Base-by-base conservation (phyloP, 2,113 vertebrate genomes). In the Chionodraco myersi region DNA sequence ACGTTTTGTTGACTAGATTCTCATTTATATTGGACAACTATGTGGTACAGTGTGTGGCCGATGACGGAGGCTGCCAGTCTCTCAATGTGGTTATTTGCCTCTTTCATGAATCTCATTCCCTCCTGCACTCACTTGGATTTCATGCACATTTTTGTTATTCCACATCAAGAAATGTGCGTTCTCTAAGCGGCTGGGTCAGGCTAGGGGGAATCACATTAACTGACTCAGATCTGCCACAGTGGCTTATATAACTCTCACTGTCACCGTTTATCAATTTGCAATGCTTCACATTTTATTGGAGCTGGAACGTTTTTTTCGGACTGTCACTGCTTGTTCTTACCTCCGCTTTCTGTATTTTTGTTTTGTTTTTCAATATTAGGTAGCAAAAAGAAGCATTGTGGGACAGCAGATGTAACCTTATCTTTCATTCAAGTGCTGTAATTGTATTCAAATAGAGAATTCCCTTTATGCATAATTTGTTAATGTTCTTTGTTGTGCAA, bases 101-200 rank as follows among this genome's bases (percentile, higher is more conserved):
- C 77, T 78, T 69, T 77, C 84, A 82, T 23, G 21, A 74, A 74
- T 83, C 77, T 68, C 79, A 75, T 85, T 86, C 72, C 65, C 69
- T 75, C 45, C 72, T 62, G 79, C 82, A 70, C 53, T 72, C 64
- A 83, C 82, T 73, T 88, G 80, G 73, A 75, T 88, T 86, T 89
- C 51, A 85, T 84, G 84, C 86, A 82, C 63, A 84, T 85, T 75
- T 64, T 56, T 85, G 75, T 90, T 86, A 80, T 82, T 86, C 36
- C 58, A 56, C 61, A 3, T 84, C 80, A 88, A 84, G 81, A 92
- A 83, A 77, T 60, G 90, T 79, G 72, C 44, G 56, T 78, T 79
- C 79, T 41, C 64, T 73, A 72, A 86, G 82, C 71, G 78, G 57
- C 77, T 68, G 66, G 75, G 80, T 80, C 75, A 80, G 76, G 62